These are phyloP conservation scores for Petrolisthes manimaculis DNA, from an alignment of 2,888 invertebrate genomes.

Conservation along the genomic window DNA sequence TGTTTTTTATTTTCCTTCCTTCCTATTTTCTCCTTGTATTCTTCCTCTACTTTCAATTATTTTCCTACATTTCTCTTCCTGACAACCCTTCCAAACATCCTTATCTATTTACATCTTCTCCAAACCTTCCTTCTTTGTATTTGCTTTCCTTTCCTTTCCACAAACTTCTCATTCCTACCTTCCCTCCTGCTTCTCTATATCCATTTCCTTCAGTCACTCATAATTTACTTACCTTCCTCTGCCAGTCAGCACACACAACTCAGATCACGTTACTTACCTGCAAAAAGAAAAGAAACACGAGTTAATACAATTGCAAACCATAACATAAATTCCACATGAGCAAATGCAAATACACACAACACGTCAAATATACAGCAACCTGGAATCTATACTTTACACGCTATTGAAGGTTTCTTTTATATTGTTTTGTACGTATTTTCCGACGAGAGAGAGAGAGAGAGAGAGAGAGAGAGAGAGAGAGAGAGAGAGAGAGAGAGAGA, in stretches of 20 bases:
- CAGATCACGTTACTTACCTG: too few relatives aligned
- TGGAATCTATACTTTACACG: too few relatives aligned
- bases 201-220: neutral
- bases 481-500: slow-evolving; percentile 5
- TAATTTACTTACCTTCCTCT: neutral
- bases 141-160: neutral
- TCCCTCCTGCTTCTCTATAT: neutral
- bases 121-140: neutral
- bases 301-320: too few relatives aligned
- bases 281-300: neutral
- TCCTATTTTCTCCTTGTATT: neutral
- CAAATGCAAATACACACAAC: too few relatives aligned
- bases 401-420: too few relatives aligned
- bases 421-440: neutral
- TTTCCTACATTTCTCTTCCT: neutral
- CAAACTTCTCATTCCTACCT: neutral
- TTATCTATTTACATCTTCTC: neutral
- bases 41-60: neutral
- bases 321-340: too few relatives aligned
- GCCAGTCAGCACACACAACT: neutral
- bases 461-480: neutral
- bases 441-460: neutral
- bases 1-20: neutral
- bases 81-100: neutral
- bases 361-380: too few relatives aligned